Evolutionary conservation across 2,797 vertebrate genomes (phyloP).

Genomic region (Tenualosa thibaudeaui): DNA sequence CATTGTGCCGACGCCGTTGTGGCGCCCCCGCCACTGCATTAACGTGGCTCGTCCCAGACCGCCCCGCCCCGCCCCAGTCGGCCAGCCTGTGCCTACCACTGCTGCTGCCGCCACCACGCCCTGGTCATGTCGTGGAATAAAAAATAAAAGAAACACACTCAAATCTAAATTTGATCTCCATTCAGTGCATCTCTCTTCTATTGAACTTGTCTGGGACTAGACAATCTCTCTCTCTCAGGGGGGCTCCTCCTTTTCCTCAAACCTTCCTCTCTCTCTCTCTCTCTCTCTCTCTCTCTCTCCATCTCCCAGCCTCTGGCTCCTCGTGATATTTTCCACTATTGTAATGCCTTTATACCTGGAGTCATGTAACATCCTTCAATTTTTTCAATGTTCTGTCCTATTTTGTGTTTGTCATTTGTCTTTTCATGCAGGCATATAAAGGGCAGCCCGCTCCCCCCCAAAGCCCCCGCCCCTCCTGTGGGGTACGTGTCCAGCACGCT

Average conservation of each 20-base stretch:
- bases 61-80: neutral
- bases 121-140: neutral
- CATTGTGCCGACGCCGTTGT: slow-evolving; percentile 67
- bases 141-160: neutral
- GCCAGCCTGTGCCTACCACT: neutral
- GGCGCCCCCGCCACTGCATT: slow-evolving; percentile 60
- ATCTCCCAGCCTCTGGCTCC: neutral
- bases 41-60: slow-evolving; percentile 41
- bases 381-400: neutral
- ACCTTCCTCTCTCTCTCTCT: neutral
- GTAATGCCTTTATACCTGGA: neutral
- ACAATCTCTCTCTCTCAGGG: neutral
- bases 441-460: slow-evolving; percentile 86
- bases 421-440: slow-evolving; percentile 85
- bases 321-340: neutral
- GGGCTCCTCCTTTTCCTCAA: neutral
- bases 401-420: slow-evolving; percentile 19
- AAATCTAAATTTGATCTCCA: slow-evolving; percentile 41
- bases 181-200: slow-evolving; percentile 48
- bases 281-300: neutral
- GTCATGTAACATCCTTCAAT: neutral
- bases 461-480: slow-evolving; percentile 81
- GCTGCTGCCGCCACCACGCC: neutral
- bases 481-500: slow-evolving; percentile 88
- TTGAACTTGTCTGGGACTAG: slow-evolving; percentile 26